Base-by-base conservation (phyloP, 2,888 invertebrate species). In the Mythimna ferrago region DNA sequence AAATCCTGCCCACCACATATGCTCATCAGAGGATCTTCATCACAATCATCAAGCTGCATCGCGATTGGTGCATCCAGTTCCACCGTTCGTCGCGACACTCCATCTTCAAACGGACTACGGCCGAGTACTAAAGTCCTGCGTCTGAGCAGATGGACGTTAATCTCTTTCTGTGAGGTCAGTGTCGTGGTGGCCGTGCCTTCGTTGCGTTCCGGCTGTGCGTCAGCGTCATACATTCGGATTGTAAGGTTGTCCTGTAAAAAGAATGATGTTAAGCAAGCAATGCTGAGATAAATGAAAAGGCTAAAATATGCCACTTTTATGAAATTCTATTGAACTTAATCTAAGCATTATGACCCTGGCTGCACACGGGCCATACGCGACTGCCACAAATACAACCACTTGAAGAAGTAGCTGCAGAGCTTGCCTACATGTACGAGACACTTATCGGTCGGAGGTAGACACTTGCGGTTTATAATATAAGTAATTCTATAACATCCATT, bases 1-100 rank as follows among this genome's bases (percentile, higher is more conserved):
- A 99, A 99, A 87, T 99, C 99, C 93, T 99, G 99, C 41, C 99
- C 99, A 60, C 98, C 98, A 60, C 97, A 97, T 69, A 99, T 97
- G 64, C 97, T 97, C 16, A 97, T 95, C 0, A 98, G 97, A 86
- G 99, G 99, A 86, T 99, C 98, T 83, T 99, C 99, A 82, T 97
- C 96, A 35, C 95, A 95, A 26, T 97, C 92, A 81, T 97, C 97
- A 0, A 97, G 93, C 74, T 97, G 97, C 88, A 97, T 96, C 6
- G 96, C 97, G 10, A 96, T 93, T 9, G 97, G 97, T 0, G 95
- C 91, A 10, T 97, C 96, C 32, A 96, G 92, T 73, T 96, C 94
- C 10, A 92, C 73, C 2, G 88, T 81, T 14, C 94, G 86, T 14
- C 94, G 88, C 0, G 91, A 87, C 19, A 92, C 64, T 2, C 91